Evolutionary conservation across 92 coral and sea anemone genomes (phyloP), one percentile per base, ranked within the genome.

Genomic region (Siderastrea siderea): DNA sequence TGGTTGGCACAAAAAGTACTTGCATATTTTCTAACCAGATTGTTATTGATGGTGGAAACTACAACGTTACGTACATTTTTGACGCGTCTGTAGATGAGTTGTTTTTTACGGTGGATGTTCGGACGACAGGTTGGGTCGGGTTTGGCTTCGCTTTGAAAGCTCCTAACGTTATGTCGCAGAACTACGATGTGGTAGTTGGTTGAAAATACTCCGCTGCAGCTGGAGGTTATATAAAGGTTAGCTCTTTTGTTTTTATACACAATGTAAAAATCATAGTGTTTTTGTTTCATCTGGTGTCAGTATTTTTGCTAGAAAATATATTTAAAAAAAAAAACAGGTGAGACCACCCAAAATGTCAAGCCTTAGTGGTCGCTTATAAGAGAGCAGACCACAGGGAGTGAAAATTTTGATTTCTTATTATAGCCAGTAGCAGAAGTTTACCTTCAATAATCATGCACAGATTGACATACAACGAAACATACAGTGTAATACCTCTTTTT

Each of bases 181-280:
- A 49, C 77, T 81, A 81, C 54, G 85, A 81, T 81, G 85, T 81
- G 2, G 85, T 77, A 11, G 62, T 81, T 7, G 85, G 77, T 14
- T 68, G 77, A 14, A 77, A 68, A 0, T 26, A 14, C 0, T 3
- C 13, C 8, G 12, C 54, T 10, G 85, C 55, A 69, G 6, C 68
- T 14, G 38, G 38, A 26, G 54, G 46, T 17, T 81, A 68, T 44
- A 55, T 81, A 16, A 4, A 3, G 77, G 85, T 81, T 68, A 15
- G 85, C 38, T 0, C 38, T 0, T 26, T 26, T 1, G 15, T 58
- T 58, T 6, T 4, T 58, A 58, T 58, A 10, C 62, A 58, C 2
- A 58, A 58, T 15, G 13, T 58, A 1, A 58, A 58, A 58, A 58
- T 15, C 10, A 10, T 15, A 6, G 62, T 4, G 14, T 8, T 10